A percentile compares a stretch with the other conserved stretches of the same genome.
Conservation (phyloP, 2,888 invertebrate species). For the Drosophila sordidula region DNA sequence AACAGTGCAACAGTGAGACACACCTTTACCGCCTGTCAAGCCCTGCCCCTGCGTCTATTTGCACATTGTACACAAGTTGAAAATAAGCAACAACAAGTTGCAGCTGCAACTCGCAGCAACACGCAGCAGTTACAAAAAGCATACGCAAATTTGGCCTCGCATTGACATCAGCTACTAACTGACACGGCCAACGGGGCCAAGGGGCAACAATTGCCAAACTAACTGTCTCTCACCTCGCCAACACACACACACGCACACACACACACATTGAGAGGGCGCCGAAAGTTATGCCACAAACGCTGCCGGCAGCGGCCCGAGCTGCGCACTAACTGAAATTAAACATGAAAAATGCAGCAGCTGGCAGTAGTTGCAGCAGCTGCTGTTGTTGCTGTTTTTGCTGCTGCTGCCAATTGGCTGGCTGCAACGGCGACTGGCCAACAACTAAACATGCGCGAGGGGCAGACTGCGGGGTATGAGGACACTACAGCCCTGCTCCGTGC, state of each 20-base stretch:
- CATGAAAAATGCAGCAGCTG: conserved; percentile 73
- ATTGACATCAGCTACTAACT: conserved; percentile 53
- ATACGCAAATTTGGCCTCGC: conserved; percentile 59
- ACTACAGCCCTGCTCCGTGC: not conserved
- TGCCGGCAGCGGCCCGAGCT: conserved; percentile 31
- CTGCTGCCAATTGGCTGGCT: conserved; percentile 44
- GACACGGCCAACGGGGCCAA: conserved; percentile 21
- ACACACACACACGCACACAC: not conserved
- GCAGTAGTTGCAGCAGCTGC: conserved; percentile 6
- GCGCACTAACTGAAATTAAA: conserved; percentile 78
- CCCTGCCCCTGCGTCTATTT: conserved; percentile 7
- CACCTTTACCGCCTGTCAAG: not conserved
- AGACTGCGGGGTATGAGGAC: not conserved
- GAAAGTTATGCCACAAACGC: conserved; percentile 42
- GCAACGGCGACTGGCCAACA: conserved; percentile 36
- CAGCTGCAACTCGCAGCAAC: conserved; percentile 11
- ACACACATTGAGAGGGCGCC: conserved; percentile 15
- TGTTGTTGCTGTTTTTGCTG: not conserved
- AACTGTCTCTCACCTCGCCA: conserved; percentile 13
- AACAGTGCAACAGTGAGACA: not conserved
- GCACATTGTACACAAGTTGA: conserved; percentile 6
- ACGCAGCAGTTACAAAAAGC: conserved; percentile 49
- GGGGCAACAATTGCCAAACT: conserved; percentile 34
- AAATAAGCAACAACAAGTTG: conserved; percentile 6
- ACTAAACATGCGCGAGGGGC: conserved; percentile 19